Base-by-base conservation (phyloP, 1,140 invertebrate genomes). In the Platyura marginata region DNA sequence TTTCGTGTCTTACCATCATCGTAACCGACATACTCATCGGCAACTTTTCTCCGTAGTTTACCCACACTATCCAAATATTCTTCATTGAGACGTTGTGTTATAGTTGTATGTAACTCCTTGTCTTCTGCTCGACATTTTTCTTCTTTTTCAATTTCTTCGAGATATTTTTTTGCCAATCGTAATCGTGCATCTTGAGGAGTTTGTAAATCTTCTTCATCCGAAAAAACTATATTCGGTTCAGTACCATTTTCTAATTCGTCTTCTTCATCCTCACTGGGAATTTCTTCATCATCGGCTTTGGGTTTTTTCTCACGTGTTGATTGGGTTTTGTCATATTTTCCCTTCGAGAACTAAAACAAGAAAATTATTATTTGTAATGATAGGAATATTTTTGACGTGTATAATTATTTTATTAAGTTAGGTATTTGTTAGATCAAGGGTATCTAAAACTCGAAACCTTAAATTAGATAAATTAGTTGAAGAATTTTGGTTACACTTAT, bases 101-200 rank as follows among this genome's bases (percentile, higher is more conserved):
- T 67, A 21, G 70, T 70, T 49, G 76, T 74, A 48, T 76, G 65
- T 47, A 79, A 72, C 50, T 84, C 74, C 29, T 74, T 68, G 13
- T 69, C 61, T 46, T 81, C 81, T 32, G 63, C 63, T 50, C 74
- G 70, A 50, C 79, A 74, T 37, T 70, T 71, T 61, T 86, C 84
- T 68, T 88, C 75, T 56, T 73, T 74, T 63, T 86, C 76, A 43
- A 94, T 80, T 68, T 91, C 79, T 52, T 80, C 65, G 25, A 96
- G 65, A 66, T 92, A 91, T 57, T 85, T 73, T 57, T 92, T 92
- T 1, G 89, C 87, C 45, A 94, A 63, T 25, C 85, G 68, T 25
- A 96, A 49, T 51, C 83, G 82, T 55, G 93, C 93, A 53, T 93
- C 83, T 58, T 93, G 85, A 1, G 81, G 75, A 6, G 87, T 94